Evolutionary conservation across 2,888 invertebrate genomes (phyloP).

Genomic region (Teleogryllus oceanicus): DNA sequence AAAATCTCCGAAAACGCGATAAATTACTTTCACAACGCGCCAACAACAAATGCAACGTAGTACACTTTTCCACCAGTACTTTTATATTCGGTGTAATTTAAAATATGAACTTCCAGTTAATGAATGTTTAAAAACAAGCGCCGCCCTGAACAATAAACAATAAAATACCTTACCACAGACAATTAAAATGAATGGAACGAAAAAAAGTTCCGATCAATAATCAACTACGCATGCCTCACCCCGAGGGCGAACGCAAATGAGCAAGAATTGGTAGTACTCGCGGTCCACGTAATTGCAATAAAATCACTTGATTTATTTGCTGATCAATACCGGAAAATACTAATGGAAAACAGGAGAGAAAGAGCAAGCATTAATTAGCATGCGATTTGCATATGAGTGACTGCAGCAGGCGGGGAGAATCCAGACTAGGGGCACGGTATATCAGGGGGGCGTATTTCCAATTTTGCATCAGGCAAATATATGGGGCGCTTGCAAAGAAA

Average conservation of each 20-base stretch:
- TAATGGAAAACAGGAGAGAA: slow-evolving; percentile 10
- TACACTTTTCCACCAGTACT: no score
- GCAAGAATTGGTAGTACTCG: neutral
- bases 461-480: neutral
- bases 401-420: neutral
- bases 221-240: neutral
- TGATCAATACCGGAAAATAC: neutral
- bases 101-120: no score
- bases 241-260: neutral
- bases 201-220: neutral
- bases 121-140: no score
- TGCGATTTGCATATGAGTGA: slow-evolving; percentile 18
- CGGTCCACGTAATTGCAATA: neutral
- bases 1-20: no score
- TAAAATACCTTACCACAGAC: neutral
- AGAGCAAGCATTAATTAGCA: neutral
- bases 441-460: neutral
- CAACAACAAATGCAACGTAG: no score
- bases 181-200: slow-evolving; percentile 1
- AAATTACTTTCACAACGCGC: no score
- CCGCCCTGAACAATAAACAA: neutral
- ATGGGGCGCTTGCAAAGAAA: neutral
- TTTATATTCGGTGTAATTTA: no score
- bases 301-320: slow-evolving; percentile 18
- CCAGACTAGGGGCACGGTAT: no score